These are phyloP conservation scores for Carassius gibelio DNA, from an alignment of 2,113 vertebrate species.

Conservation along the genomic window DNA sequence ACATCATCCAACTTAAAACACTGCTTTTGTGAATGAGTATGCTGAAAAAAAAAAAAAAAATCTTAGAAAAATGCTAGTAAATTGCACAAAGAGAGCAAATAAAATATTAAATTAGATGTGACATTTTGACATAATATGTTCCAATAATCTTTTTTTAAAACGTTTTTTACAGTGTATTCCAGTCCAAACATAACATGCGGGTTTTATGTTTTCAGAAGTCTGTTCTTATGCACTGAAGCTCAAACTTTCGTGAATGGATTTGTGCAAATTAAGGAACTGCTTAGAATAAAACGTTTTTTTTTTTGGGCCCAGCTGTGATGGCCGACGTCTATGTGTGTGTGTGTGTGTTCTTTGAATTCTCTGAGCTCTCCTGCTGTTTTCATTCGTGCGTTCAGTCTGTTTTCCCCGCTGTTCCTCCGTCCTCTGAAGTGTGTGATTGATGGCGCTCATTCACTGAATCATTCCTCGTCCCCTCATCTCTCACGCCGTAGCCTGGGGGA, in stretches of 20 bases:
- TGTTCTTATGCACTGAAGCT: too few species aligned
- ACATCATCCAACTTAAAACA: neutral
- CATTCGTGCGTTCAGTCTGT: neutral
- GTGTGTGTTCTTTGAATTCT: neutral
- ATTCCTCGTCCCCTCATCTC: slow-evolving; percentile 1
- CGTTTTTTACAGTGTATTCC: too few species aligned
- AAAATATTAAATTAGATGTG: too few species aligned
- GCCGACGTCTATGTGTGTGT: too few species aligned
- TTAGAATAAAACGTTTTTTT: neutral
- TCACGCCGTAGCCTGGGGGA: neutral
- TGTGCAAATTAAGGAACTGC: neutral
- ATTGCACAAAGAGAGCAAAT: too few species aligned
- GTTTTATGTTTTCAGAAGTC: too few species aligned
- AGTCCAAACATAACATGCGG: too few species aligned
- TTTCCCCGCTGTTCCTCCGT: neutral
- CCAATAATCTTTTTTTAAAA: too few species aligned
- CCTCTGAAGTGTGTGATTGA: slow-evolving; percentile 28
- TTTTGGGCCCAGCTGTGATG: neutral
- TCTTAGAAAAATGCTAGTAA: too few species aligned
- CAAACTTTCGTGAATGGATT: too few species aligned
- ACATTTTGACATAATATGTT: too few species aligned
- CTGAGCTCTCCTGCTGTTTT: slow-evolving; percentile 14
- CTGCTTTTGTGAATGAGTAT: neutral
- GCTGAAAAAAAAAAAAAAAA: too few species aligned
- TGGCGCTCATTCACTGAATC: slow-evolving; percentile 4